Evolutionary conservation across 2,888 invertebrate species (phyloP).

Genomic region (Leptinotarsa tumamoca): DNA sequence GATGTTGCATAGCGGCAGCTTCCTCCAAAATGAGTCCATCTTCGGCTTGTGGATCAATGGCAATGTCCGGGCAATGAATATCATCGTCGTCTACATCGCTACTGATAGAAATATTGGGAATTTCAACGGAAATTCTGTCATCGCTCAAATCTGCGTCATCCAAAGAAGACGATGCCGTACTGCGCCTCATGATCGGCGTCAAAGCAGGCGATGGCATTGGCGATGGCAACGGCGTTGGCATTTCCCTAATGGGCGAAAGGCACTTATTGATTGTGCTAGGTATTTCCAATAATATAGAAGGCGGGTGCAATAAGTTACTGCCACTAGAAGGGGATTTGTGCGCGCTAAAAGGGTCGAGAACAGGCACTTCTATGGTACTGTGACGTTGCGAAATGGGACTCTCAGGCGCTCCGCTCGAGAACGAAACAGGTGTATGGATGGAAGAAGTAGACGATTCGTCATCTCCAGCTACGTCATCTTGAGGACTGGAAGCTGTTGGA

Average conservation of each 20-base stretch:
- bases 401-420: constrained; percentile 72
- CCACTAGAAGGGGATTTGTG: constrained; percentile 71
- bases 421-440: constrained; percentile 72
- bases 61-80: constrained; percentile 61
- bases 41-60: constrained; percentile 65
- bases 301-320: constrained; percentile 77
- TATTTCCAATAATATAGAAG: constrained; percentile 82
- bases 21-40: constrained; percentile 65
- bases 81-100: constrained; percentile 64
- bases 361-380: constrained; percentile 71
- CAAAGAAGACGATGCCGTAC: constrained; percentile 65
- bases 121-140: constrained; percentile 67
- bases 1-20: constrained; percentile 64
- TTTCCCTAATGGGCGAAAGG: constrained; percentile 82
- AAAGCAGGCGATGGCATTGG: constrained; percentile 79
- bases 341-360: constrained; percentile 77
- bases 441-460: constrained; percentile 81
- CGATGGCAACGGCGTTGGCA: constrained; percentile 81
- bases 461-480: constrained; percentile 77
- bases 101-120: constrained; percentile 64
- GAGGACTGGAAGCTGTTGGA: constrained; percentile 80
- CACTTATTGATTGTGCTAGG: constrained; percentile 81
- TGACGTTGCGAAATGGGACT: constrained; percentile 69
- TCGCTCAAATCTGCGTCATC: constrained; percentile 68
- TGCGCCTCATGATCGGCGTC: constrained; percentile 72